Percentiles rank a stretch among this genome's conserved stretches.
Conservation (phyloP, 1,140 invertebrate species). For the Rhyacophila brunnea region DNA sequence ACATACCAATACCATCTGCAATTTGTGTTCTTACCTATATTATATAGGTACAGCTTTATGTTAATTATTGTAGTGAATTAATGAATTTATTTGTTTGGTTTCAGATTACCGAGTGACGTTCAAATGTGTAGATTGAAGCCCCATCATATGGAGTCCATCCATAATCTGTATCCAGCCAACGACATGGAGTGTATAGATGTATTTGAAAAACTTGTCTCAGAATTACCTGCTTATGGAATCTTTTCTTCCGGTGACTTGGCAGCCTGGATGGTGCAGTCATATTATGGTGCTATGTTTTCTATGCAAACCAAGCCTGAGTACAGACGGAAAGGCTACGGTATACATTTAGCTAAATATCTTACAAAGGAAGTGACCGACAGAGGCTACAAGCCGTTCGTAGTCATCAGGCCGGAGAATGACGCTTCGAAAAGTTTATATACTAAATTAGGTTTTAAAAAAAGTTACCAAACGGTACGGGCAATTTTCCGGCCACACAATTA, state of each 20-base stretch:
- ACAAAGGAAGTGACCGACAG: slow-evolving; percentile 70
- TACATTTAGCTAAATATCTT: slow-evolving; percentile 62
- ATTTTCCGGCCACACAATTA: slow-evolving; percentile 62
- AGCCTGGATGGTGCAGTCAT: slow-evolving; percentile 85
- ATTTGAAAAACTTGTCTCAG: slow-evolving; percentile 73
- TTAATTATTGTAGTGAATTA: too few relatives aligned
- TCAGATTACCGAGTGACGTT: slow-evolving; percentile 60
- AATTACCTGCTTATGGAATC: slow-evolving; percentile 74
- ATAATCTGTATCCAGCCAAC: slow-evolving; percentile 80
- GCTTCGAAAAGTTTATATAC: slow-evolving; percentile 76
- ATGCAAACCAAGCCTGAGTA: slow-evolving; percentile 83
- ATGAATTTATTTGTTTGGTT: background rate
- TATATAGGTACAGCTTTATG: too few relatives aligned
- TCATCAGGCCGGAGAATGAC: slow-evolving; percentile 82
- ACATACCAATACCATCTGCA: too few relatives aligned
- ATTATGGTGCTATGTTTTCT: slow-evolving; percentile 88
- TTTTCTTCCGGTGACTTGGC: slow-evolving; percentile 70
- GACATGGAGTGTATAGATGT: slow-evolving; percentile 80
- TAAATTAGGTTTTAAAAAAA: slow-evolving; percentile 75
- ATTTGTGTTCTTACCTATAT: too few relatives aligned
- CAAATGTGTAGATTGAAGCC: slow-evolving; percentile 69
- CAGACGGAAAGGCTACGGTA: slow-evolving; percentile 75
- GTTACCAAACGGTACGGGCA: slow-evolving; percentile 74
- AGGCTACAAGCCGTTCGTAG: slow-evolving; percentile 79
- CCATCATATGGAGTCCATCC: slow-evolving; percentile 75